Base-by-base conservation (phyloP, 1,140 invertebrate genomes). In the Choristoneura fumiferana region DNA sequence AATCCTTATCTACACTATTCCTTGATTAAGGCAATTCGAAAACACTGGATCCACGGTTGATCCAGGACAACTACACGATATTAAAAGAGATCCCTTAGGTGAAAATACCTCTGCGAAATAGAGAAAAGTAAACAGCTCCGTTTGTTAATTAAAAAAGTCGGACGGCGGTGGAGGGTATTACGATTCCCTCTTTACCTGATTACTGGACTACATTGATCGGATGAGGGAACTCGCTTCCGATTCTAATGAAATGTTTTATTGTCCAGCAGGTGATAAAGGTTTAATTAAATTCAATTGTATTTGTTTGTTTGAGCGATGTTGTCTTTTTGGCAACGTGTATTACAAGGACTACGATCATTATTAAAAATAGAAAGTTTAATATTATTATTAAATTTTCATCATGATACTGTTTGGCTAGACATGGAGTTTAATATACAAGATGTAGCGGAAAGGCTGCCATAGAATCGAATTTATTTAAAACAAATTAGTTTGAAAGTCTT, bases 61-160 rank as follows among this genome's bases (percentile, higher is more conserved):
- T 43, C 43, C n/a, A 49, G 12, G 29, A 10, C 40, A 37, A 37
- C 40, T 45, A 49, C 43, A 49, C 43, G 14, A 49, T 49, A 49
- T 49, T 49, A 49, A 49, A 49, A 49, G 17, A 29, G 43, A 33
- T 49, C 43, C 43, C 18, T 33, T 0, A 17, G 8, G 43, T 13
- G 43, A 49, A 33, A 49, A 49, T 49, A 49, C 18, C 43, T 49
- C 43, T 15, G 29, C 43, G 18, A 49, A 22, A 49, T 29, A 49
- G 43, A 49, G 43, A 18, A 34, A 54, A 35, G 29, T 54, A 58
- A 59, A 63, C 52, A 45, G 55, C 34, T 39, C 58, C 61, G 56
- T 55, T n/a, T 63, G 63, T 71, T 68, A 71, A 71, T 68, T 68
- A 71, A 71, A 71, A 71, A 68, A 64, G 62, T 67, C 62, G 54